Percentiles rank a stretch among this genome's conserved stretches.
Evolutionary conservation across 1,140 invertebrate species (phyloP).

Genomic region (Antheraea pernyi): DNA sequence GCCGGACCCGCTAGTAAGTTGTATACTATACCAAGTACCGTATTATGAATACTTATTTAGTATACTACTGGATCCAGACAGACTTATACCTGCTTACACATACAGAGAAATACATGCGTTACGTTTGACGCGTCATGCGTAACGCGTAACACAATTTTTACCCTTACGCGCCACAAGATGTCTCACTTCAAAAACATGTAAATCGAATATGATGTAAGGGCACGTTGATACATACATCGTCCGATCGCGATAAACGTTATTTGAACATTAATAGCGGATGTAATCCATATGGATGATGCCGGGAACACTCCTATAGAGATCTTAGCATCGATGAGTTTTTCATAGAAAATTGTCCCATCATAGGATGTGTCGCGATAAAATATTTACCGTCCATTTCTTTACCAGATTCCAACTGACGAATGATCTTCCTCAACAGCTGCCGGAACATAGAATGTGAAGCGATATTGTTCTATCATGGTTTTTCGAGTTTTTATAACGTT

Average conservation of each 20-base stretch:
- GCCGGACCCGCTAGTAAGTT: too few relatives aligned
- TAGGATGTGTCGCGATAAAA: conserved; percentile 20
- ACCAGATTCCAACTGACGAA: not conserved
- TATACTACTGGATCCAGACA: too few relatives aligned
- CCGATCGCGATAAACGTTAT: conserved; percentile 40
- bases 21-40: too few relatives aligned
- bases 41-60: too few relatives aligned
- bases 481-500: not conserved
- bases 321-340: conserved; percentile 30
- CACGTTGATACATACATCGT: not conserved
- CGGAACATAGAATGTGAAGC: conserved; percentile 3
- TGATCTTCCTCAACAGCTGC: not conserved
- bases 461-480: not conserved
- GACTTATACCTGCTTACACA: too few relatives aligned
- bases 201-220: not conserved
- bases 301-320: conserved; percentile 15
- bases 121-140: too few relatives aligned
- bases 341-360: conserved; percentile 23
- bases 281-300: conserved; percentile 35
- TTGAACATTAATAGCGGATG: conserved; percentile 46
- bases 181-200: too few relatives aligned
- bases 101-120: too few relatives aligned
- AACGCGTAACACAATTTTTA: too few relatives aligned
- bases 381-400: conserved; percentile 7
- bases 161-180: too few relatives aligned